Evolutionary conservation across 2,888 invertebrate species (phyloP).

Genomic region (Drosophila glabriapex): DNA sequence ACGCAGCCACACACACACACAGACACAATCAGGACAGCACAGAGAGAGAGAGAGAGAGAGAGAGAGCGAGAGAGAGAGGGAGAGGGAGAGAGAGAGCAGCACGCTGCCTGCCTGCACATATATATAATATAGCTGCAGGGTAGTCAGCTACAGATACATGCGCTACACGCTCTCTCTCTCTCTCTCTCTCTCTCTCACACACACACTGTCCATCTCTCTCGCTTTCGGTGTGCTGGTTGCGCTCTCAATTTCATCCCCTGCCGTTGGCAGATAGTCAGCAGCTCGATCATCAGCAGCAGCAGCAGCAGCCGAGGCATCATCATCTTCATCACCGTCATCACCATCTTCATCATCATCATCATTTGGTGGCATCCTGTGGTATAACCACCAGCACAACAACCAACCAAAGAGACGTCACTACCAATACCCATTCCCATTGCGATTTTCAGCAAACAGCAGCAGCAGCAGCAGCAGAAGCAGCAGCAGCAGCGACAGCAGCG

Average conservation of each 20-base stretch:
- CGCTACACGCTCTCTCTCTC: slow-evolving; percentile 11
- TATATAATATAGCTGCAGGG: slow-evolving; percentile 39
- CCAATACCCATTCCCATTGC: slow-evolving; percentile 18
- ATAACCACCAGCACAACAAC: slow-evolving; percentile 34
- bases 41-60: slow-evolving; percentile 9
- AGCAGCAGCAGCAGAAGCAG: neutral
- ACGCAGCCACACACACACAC: slow-evolving; percentile 27
- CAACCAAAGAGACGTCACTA: slow-evolving; percentile 58
- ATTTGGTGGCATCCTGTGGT: slow-evolving; percentile 41
- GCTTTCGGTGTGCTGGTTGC: slow-evolving; percentile 8
- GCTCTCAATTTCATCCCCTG: slow-evolving; percentile 81
- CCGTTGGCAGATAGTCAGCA: slow-evolving; percentile 73
- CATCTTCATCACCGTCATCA: slow-evolving; percentile 50
- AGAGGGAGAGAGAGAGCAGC: slow-evolving; percentile 7
- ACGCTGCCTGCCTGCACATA: slow-evolving; percentile 5
- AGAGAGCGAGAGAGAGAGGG: slow-evolving; percentile 3
- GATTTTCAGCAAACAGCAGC: slow-evolving; percentile 13
- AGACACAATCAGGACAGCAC: slow-evolving; percentile 12
- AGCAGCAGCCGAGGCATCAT: slow-evolving; percentile 17
- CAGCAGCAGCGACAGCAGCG: neutral
- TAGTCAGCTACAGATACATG: slow-evolving; percentile 52
- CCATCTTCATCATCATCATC: slow-evolving; percentile 17
- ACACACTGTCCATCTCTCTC: slow-evolving; percentile 13
- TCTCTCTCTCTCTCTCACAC: neutral
- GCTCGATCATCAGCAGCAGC: slow-evolving; percentile 54